Conservation (phyloP, 2,113 vertebrate species). For the Glaucomys volans region DNA sequence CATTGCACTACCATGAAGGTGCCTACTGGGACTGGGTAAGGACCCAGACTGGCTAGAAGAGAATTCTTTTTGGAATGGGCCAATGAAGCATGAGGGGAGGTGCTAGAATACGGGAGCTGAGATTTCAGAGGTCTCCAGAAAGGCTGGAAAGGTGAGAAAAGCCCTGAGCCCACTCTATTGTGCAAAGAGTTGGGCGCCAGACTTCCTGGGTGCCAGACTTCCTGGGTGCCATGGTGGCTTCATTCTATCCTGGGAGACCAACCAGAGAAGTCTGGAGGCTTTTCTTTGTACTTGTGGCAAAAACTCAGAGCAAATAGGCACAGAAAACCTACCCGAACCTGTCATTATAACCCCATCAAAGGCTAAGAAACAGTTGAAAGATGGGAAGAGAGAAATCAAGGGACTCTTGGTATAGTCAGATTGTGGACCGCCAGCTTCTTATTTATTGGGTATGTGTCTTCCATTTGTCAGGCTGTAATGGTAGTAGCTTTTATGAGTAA, state of each 20-base stretch:
- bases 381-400: neutral
- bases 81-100: accelerated
- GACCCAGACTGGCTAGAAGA: neutral
- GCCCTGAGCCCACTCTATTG: neutral
- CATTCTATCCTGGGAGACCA: neutral
- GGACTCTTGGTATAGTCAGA: neutral
- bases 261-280: neutral
- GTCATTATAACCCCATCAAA: constrained; percentile 8
- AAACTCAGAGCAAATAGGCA: constrained; percentile 1
- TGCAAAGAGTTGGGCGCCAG: neutral
- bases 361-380: neutral
- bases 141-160: neutral
- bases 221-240: accelerated
- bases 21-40: neutral
- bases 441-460: neutral
- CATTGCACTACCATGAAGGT: neutral
- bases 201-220: accelerated
- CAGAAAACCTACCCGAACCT: constrained; percentile 24
- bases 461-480: constrained; percentile 58
- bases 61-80: neutral
- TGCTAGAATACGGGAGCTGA: neutral
- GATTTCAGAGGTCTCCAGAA: accelerated
- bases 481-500: constrained; percentile 76
- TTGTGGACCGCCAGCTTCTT: neutral
- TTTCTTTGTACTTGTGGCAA: neutral